Conservation (phyloP, 2,888 invertebrate species). For the Temnothorax unifasciatus region DNA sequence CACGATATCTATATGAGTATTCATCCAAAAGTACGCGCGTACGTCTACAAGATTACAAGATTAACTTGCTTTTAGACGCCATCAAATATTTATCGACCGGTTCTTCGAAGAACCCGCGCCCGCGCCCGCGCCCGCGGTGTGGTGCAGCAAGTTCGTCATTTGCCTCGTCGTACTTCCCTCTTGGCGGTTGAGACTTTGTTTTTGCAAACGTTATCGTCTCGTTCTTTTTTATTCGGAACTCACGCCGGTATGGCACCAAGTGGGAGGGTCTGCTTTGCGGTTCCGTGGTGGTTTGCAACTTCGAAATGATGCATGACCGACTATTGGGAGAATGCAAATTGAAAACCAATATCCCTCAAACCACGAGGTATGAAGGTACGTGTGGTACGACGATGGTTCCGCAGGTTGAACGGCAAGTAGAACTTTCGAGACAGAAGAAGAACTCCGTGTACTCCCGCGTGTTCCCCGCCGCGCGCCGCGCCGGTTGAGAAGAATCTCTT, state of each 20-base stretch:
- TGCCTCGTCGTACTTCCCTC: constrained; percentile 34
- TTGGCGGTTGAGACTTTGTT: constrained; percentile 58
- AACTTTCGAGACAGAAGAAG: constrained; percentile 71
- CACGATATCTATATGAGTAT: background rate
- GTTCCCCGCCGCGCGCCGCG: background rate
- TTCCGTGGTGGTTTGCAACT: constrained; percentile 67
- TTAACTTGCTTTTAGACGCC: constrained; percentile 78
- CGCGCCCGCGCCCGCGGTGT: background rate
- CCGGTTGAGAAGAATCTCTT: constrained; percentile 48
- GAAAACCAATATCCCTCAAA: constrained; percentile 80
- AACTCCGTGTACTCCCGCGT: constrained; percentile 60
- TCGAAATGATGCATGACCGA: constrained; percentile 74
- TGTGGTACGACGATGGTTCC: constrained; percentile 32
- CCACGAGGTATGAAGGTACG: constrained; percentile 53
- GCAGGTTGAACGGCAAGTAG: constrained; percentile 46
- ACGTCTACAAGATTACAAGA: constrained; percentile 72
- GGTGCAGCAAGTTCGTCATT: constrained; percentile 52
- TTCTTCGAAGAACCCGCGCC: constrained; percentile 15
- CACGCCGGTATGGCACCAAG: constrained; percentile 11
- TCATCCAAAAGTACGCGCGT: constrained; percentile 19
- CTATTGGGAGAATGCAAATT: constrained; percentile 81
- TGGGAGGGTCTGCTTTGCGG: constrained; percentile 38
- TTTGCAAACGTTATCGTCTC: constrained; percentile 41
- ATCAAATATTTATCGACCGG: constrained; percentile 78
- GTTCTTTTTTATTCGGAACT: constrained; percentile 11